Conservation (phyloP, 2,113 vertebrate genomes). For the Arenaria interpres region DNA sequence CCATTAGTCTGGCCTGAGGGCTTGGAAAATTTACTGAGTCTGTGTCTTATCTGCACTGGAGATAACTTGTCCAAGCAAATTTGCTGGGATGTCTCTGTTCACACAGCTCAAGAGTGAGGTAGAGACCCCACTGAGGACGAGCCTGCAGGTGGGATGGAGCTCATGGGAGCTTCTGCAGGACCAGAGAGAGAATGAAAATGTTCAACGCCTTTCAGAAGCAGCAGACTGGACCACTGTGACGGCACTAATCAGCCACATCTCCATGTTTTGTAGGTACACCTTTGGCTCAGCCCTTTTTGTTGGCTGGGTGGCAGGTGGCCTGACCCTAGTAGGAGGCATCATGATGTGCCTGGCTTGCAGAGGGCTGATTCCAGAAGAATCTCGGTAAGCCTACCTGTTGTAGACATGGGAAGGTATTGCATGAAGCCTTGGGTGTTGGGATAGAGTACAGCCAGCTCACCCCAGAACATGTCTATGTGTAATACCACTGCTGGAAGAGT, state of each 20-base stretch:
- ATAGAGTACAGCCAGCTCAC: neutral
- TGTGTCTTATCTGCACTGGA: neutral
- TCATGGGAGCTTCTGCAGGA: neutral
- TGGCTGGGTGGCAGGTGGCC: conserved; percentile 88
- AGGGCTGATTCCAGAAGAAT: conserved; percentile 80
- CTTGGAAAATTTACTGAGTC: neutral
- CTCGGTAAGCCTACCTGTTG: conserved; percentile 72
- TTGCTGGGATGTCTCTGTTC: neutral
- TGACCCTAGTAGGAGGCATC: conserved; percentile 83
- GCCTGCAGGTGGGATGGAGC: no score
- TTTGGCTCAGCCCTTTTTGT: conserved; percentile 90
- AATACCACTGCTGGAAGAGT: neutral
- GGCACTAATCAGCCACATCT: neutral
- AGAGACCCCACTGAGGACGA: neutral
- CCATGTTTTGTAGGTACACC: conserved; percentile 81
- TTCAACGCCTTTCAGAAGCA: neutral
- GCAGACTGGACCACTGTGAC: neutral
- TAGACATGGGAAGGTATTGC: neutral
- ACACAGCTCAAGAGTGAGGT: neutral
- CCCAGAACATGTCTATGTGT: neutral
- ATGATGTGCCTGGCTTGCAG: conserved; percentile 89
- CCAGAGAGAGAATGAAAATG: neutral
- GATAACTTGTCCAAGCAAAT: neutral
- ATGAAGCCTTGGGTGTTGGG: neutral
- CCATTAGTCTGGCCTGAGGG: neutral